Evolutionary conservation across 2,888 invertebrate genomes (phyloP), one percentile per base, ranked within the genome.

Genomic region (Scrobipalpa costella): DNA sequence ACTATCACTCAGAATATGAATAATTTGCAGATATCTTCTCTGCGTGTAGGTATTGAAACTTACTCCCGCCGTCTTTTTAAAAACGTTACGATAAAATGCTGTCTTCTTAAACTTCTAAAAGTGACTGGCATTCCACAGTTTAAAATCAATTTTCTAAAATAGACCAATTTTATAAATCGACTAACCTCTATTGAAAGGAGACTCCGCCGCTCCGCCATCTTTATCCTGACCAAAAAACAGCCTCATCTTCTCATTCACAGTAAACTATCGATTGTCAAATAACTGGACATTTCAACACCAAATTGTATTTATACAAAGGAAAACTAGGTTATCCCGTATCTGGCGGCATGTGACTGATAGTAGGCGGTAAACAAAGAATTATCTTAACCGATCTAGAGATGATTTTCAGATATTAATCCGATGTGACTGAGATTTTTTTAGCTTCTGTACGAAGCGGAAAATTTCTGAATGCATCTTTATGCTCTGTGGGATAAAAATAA

Each of bases 241-340:
- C 71, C 89, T 78, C 90, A 90, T 90, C 60, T 21, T 74, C 61
- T 67, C 71, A 61, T 69, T 71, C 67, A 69, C 65, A 68, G 67
- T 61, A 52, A 50, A 61, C 36, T 71, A 67, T 68, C 70, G 71
- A 76, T 73, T 69, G 77, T 74, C 66, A 72, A 77, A 79, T 64
- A 66, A 83, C 80, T 86, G 81, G 73, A 68, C 70, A 67, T 69
- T 62, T 65, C 64, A 73, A 80, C 78, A 75, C 68, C 73, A 80
- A 82, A 79, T 80, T 75, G 74, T 84, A 89, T 90, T 80, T 90
- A 90, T 87, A 89, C 79, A 73, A 75, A 68, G 75, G 75, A 78
- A 63, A 83, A 85, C 78, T 90, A 88, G 90, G 90, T 90, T 90
- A 90, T 86, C 82, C 84, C 80, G 75, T 86, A 89, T 89, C 90